Conservation (phyloP, 2,888 invertebrate species). For the Rhamphomyia laevipes region DNA sequence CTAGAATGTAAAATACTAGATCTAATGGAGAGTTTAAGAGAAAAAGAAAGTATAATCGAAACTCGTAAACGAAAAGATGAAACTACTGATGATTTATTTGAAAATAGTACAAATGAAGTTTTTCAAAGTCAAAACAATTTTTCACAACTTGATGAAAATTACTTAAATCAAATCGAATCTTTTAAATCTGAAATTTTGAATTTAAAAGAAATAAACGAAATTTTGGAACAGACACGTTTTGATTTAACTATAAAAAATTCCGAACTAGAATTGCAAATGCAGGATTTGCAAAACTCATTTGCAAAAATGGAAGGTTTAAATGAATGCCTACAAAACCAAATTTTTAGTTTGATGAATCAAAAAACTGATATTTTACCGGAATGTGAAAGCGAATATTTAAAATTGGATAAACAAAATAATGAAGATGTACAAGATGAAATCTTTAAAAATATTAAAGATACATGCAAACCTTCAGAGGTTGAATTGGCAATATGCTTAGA, state of each 20-base stretch:
- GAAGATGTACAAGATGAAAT: slow-evolving; percentile 23
- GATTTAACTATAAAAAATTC: slow-evolving; percentile 40
- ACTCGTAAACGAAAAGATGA: slow-evolving; percentile 66
- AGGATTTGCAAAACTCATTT: slow-evolving; percentile 25
- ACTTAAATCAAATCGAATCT: slow-evolving; percentile 5
- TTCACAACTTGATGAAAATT: slow-evolving; percentile 1
- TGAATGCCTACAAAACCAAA: slow-evolving; percentile 17
- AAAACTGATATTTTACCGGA: slow-evolving; percentile 25
- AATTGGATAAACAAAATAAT: not conserved
- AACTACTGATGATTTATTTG: slow-evolving; percentile 56
- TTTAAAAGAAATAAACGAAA: slow-evolving; percentile 45
- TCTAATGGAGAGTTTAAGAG: slow-evolving; percentile 67
- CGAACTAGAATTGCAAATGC: slow-evolving; percentile 37
- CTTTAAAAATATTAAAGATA: not conserved
- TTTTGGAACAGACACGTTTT: slow-evolving; percentile 34
- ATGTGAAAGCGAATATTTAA: slow-evolving; percentile 29
- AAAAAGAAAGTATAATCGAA: slow-evolving; percentile 73
- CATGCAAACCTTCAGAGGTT: not conserved
- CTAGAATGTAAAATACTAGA: slow-evolving; percentile 49
- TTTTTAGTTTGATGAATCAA: slow-evolving; percentile 11
- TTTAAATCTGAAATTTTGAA: slow-evolving; percentile 42
- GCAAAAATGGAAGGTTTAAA: slow-evolving; percentile 20
- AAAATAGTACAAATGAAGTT: slow-evolving; percentile 72
- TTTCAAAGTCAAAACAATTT: slow-evolving; percentile 34
- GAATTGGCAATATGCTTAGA: slow-evolving; percentile 32